A percentile compares a stretch with the other conserved stretches of the same genome.
phyloP scores from a whole-genome alignment of 2,797 vertebrate species.

The Xiphorhynchus erythropygius region DNA sequence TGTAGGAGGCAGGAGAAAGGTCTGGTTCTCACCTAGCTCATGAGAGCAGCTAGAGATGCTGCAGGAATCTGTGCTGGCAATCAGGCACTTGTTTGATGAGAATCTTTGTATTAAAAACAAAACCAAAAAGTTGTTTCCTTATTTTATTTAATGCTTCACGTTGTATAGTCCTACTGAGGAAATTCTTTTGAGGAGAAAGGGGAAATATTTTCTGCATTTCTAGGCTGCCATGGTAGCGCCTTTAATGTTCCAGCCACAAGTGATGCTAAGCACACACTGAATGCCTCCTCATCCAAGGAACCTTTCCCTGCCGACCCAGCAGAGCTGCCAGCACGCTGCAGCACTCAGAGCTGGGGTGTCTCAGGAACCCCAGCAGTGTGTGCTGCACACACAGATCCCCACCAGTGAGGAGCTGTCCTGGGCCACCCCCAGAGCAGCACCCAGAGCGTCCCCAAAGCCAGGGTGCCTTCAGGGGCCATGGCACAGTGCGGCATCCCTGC shows the following conservation, averaged over 20 bases:
- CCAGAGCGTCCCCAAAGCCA: background rate
- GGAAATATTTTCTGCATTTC: background rate
- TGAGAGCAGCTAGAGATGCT: background rate
- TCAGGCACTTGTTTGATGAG: background rate
- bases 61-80: background rate
- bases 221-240: background rate
- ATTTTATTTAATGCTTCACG: background rate
- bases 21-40: background rate
- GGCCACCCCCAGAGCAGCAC: background rate
- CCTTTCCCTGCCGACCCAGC: background rate
- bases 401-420: background rate
- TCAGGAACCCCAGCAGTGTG: background rate
- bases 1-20: background rate
- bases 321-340: background rate
- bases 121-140: background rate
- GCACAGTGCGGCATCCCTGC: background rate
- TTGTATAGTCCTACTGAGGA: background rate
- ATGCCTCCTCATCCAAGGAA: background rate
- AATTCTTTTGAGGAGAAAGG: background rate
- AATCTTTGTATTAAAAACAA: background rate
- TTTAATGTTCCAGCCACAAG: background rate
- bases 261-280: background rate
- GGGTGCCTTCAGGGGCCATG: background rate
- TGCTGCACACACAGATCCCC: background rate
- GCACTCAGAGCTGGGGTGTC: background rate